A percentile compares a stretch with the other conserved stretches of the same genome.
Evolutionary conservation across 64 coral and sea anemone genomes (phyloP).

Genomic region (Dendrophyllia cribrosa): DNA sequence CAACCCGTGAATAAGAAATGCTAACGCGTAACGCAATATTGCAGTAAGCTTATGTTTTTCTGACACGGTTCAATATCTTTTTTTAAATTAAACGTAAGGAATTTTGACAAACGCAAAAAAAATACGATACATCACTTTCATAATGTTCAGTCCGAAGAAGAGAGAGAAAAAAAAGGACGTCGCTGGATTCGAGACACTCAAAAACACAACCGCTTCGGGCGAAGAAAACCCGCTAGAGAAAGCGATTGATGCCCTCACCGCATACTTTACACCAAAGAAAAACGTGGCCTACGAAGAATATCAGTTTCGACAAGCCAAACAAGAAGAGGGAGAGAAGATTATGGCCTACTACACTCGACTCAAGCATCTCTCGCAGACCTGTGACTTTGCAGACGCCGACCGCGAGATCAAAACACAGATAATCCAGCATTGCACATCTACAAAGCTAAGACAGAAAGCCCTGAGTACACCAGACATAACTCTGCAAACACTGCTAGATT

Average conservation of each 20-base stretch:
- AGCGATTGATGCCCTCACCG: conserved; percentile 37
- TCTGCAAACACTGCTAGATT: background rate
- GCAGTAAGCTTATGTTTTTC: too few species aligned
- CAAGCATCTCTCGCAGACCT: conserved; percentile 38
- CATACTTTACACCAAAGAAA: conserved; percentile 59
- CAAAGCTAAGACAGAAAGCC: background rate
- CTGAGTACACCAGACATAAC: background rate
- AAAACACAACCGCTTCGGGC: conserved; percentile 25
- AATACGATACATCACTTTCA: too few species aligned
- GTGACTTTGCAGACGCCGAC: conserved; percentile 54
- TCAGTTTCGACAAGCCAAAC: conserved; percentile 20
- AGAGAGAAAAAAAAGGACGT: too few species aligned
- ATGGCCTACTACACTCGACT: conserved; percentile 21
- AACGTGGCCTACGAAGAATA: conserved; percentile 56
- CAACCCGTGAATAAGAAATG: too few species aligned
- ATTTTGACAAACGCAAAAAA: too few species aligned
- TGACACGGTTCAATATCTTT: too few species aligned
- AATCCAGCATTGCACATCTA: background rate
- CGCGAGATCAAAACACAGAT: conserved; percentile 42
- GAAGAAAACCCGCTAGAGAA: conserved; percentile 56
- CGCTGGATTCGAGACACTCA: conserved; percentile 27
- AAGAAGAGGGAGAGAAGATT: background rate
- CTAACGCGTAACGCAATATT: too few species aligned
- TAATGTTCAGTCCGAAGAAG: too few species aligned
- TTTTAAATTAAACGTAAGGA: too few species aligned